Base-by-base conservation (phyloP, 2,888 invertebrate genomes). In the Eretmocerus hayati region DNA sequence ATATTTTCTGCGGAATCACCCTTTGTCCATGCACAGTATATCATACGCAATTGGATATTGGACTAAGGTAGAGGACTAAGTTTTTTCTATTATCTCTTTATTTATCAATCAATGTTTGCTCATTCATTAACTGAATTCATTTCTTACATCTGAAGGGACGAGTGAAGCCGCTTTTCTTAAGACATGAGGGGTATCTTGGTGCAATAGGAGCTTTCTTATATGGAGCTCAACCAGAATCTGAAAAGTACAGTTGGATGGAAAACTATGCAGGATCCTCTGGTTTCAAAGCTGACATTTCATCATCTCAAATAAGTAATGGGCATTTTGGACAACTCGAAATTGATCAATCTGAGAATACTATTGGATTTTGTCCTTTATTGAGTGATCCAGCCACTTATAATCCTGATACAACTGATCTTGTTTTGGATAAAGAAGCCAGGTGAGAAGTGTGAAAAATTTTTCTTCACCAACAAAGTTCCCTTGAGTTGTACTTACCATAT, bases 351-450 rank as follows among this genome's bases (percentile, higher is more conserved):
- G 72, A 73, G 48, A 75, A 75, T 57, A 74, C 74, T 48, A 76
- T 86, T 44, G 74, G 77, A 6, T 78, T 77, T 56, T 89, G 89
- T 66, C 85, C 87, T 6, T 74, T 96, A 58, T 75, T 96, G 52
- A 77, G 79, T 58, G 83, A 90, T 72, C 84, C 87, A 45, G 77
- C 79, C 58, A 79, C 80, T 63, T 96, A 96, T 75, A 81, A 81
- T 68, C 92, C 96, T 2, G 96, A 97, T 71, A 91, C 92, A 23
- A 84, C 93, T 56, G 92, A 96, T 74, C 78, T 97, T 49, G 81
- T 87, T 52, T 80, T 81, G 61, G 92, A 96, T 70, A 77, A 79
- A 56, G 87, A 88, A 66, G 95, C 94, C 13, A 81, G 89, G 67
- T 81, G 77, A 21, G 42, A 37, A 3, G 20, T 16, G 26, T 23